Evolutionary conservation across 2,797 vertebrate species (phyloP).

Genomic region (Poecilia wingei): DNA sequence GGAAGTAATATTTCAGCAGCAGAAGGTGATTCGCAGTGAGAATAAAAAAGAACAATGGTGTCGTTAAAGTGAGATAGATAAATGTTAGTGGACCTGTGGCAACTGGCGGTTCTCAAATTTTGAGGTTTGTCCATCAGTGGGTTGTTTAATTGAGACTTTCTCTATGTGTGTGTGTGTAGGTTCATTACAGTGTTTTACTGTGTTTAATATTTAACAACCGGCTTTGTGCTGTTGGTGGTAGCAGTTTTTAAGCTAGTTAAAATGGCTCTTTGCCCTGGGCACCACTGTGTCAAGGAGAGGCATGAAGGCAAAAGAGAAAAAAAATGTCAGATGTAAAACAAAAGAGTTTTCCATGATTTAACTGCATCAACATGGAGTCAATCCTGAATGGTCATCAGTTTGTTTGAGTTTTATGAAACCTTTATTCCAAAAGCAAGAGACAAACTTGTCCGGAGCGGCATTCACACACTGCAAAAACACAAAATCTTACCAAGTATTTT

Average conservation of each 20-base stretch:
- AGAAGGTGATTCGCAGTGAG: slow-evolving; percentile 15
- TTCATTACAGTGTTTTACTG: background rate
- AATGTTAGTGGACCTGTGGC: background rate
- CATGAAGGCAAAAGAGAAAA: background rate
- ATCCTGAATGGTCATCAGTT: too few relatives aligned
- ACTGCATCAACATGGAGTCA: background rate
- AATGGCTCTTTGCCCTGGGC: background rate
- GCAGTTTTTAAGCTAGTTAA: background rate
- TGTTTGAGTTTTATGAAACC: background rate
- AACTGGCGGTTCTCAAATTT: background rate
- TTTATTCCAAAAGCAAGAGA: background rate
- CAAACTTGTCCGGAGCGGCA: background rate
- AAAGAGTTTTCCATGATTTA: background rate
- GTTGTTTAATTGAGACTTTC: background rate
- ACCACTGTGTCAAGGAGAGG: background rate
- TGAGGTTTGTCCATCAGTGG: background rate
- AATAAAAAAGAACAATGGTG: slow-evolving; percentile 29
- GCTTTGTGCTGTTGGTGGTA: background rate
- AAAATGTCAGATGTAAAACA: background rate
- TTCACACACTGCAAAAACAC: background rate
- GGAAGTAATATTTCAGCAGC: slow-evolving; percentile 19
- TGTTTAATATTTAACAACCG: background rate
- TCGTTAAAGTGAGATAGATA: slow-evolving; percentile 10
- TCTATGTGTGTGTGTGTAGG: background rate
- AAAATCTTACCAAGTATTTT: too few relatives aligned